Evolutionary conservation across 2,888 invertebrate species (phyloP).

Genomic region (Lochmaea capreae): DNA sequence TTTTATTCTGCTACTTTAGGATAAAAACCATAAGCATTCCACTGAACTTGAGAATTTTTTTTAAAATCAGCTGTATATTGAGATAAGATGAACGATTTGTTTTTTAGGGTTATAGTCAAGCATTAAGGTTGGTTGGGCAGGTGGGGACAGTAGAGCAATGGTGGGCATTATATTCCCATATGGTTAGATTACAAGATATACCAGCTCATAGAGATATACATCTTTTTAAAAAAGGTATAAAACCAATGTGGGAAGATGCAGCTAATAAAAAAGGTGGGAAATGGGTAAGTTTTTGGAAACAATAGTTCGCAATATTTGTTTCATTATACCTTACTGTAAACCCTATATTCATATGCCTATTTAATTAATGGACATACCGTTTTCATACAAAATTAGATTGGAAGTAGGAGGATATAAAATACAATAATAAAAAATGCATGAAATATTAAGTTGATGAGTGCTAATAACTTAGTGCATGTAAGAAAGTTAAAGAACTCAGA

Average conservation of each 20-base stretch:
- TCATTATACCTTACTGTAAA: neutral
- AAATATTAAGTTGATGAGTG: no score
- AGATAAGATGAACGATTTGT: neutral
- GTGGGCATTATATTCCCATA: constrained; percentile 95
- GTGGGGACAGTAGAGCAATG: constrained; percentile 96
- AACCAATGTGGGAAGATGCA: constrained; percentile 99
- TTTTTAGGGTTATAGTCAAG: constrained; percentile 70
- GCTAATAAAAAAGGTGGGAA: constrained; percentile 97
- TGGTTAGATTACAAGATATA: constrained; percentile 89
- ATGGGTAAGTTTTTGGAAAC: constrained; percentile 77
- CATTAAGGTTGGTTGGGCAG: constrained; percentile 88
- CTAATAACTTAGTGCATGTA: no score
- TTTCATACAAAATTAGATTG: no score
- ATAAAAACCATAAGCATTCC: neutral
- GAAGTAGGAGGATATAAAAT: no score
- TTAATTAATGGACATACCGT: no score
- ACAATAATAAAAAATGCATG: no score
- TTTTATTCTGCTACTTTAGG: neutral
- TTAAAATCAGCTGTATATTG: no score
- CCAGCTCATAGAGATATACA: constrained; percentile 94
- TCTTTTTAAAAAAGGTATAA: constrained; percentile 97
- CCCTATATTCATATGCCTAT: no score
- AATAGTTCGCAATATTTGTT: neutral
- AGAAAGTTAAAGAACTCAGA: no score
- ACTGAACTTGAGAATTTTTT: no score